Evolutionary conservation across 2,113 vertebrate species (phyloP), one percentile per base, ranked within the genome.

Genomic region (Trogon surrucura): DNA sequence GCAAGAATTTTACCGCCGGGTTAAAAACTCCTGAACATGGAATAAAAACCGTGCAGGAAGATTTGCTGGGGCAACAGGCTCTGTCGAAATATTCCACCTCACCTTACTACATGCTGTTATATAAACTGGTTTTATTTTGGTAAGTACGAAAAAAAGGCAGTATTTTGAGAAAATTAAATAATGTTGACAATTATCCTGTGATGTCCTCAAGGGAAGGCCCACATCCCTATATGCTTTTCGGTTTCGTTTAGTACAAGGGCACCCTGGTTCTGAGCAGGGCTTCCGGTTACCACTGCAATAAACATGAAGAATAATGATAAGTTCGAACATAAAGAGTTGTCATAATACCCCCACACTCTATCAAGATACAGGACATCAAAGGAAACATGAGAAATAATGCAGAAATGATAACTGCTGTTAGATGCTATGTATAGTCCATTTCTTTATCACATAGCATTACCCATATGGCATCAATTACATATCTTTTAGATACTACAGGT

Each of bases 121-220:
- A 81, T 34, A 84, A 94, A 81, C 64, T 53, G 74, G 3, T 78
- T 82, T 78, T 79, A 32, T 57, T 93, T 85, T 89, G 6, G 18
- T 36, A 67, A 83, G 48, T 21, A 86, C 93, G 38, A 36, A 65
- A 91, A 93, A 88, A 80, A 84, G n/a, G 61, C 17, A 48, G 2
- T 56, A 65, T 77, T 92, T 89, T 88, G 60, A 92, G 78, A 89
- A 84, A 91, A 89, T 72, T 77, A 89, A 92, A 69, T 91, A 62
- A 74, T 2, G 10, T 56, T 80, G 67, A 83, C 18, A 88, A 85
- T 85, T 88, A 80, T 20, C 11, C 54, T 27, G 41, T 6, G 6
- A 84, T 62, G 56, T 77, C 91, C 85, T 64, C 36, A 73, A 89
- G 80, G 56, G 27, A 90, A 80, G 64, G 56, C 47, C 58, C 41